These are phyloP conservation scores for Neolamprologus multifasciatus DNA, from an alignment of 2,797 vertebrate species.

Conservation along the genomic window DNA sequence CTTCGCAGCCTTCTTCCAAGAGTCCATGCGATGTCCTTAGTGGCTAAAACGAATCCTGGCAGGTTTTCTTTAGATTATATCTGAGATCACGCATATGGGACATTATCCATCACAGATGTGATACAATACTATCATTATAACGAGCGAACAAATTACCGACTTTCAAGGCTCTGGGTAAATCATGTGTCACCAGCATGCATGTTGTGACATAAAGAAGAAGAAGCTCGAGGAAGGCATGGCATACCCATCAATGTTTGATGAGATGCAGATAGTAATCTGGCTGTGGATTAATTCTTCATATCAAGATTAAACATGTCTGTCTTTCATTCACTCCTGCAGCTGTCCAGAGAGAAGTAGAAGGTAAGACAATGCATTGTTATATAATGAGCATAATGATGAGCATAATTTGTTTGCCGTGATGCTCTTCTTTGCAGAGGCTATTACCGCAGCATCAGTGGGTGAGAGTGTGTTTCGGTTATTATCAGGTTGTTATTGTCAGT, in stretches of 20 bases:
- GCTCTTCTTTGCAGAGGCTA: conserved; percentile 48
- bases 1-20: background rate
- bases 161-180: background rate
- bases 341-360: conserved; percentile 77
- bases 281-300: background rate
- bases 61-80: background rate
- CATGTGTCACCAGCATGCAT: background rate
- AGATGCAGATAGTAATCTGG: background rate
- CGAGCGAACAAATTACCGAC: background rate
- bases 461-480: conserved; percentile 43
- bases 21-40: background rate
- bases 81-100: background rate
- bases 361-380: conserved; percentile 68
- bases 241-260: background rate
- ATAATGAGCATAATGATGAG: conserved; percentile 38
- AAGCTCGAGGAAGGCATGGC: background rate
- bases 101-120: background rate
- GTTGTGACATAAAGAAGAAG: background rate
- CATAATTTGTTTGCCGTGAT: conserved; percentile 36
- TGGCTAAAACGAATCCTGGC: background rate
- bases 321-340: conserved; percentile 56
- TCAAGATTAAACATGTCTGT: conserved; percentile 31
- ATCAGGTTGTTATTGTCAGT: conserved; percentile 69
- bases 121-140: background rate
- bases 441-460: conserved; percentile 33